phyloP scores from a whole-genome alignment of 2,113 vertebrate genomes.

The Crocuta crocuta region DNA sequence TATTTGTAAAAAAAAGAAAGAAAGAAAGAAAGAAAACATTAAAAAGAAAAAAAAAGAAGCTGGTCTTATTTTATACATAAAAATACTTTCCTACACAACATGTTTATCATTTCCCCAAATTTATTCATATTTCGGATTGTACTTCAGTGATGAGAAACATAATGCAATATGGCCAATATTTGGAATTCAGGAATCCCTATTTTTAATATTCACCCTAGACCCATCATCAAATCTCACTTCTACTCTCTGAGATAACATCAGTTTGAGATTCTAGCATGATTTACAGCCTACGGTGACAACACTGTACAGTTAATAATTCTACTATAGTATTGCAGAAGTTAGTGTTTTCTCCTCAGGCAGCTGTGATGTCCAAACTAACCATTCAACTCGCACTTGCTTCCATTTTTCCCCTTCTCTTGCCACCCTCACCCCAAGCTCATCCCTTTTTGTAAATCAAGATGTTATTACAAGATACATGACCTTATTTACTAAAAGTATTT shows the following conservation, averaged over 20 bases:
- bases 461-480: not conserved
- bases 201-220: not conserved
- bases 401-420: not conserved
- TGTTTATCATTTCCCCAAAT: not conserved
- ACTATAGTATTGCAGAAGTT: not conserved
- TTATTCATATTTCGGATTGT: not conserved
- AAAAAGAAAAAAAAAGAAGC: not conserved
- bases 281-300: not conserved
- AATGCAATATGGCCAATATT: not conserved
- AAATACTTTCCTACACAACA: not conserved
- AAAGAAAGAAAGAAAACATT: too few species aligned
- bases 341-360: not conserved
- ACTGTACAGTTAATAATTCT: not conserved
- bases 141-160: not conserved
- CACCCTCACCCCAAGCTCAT: not conserved
- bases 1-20: too few species aligned
- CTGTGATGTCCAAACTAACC: not conserved
- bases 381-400: not conserved
- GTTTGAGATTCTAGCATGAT: not conserved
- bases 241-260: not conserved
- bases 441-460: not conserved
- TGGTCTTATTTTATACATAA: not conserved
- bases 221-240: not conserved
- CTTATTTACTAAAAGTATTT: not conserved
- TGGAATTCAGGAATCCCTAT: not conserved